Conservation (phyloP, 2,888 invertebrate genomes). For the Parnassius smintheus region DNA sequence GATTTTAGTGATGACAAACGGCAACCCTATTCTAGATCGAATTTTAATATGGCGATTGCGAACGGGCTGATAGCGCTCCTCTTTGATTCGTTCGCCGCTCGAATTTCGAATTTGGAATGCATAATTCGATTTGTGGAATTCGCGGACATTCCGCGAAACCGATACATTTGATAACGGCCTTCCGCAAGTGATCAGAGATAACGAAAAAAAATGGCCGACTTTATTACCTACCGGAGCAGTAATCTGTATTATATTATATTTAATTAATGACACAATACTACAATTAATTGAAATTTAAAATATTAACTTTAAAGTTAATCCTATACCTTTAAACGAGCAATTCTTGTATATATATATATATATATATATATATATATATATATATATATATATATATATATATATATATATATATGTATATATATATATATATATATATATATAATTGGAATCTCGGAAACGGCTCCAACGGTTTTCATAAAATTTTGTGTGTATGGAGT, state of each 20-base stretch:
- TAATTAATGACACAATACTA: too few relatives aligned
- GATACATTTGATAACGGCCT: slow-evolving; percentile 16
- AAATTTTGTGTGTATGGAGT: too few relatives aligned
- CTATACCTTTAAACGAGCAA: too few relatives aligned
- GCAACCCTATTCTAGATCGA: slow-evolving; percentile 58
- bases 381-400: too few relatives aligned
- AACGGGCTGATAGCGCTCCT: slow-evolving; percentile 59
- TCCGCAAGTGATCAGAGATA: slow-evolving; percentile 20
- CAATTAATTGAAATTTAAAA: too few relatives aligned
- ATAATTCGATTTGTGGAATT: slow-evolving; percentile 69
- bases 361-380: too few relatives aligned
- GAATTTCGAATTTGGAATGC: slow-evolving; percentile 70
- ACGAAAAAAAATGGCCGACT: slow-evolving; percentile 12
- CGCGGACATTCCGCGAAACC: slow-evolving; percentile 25
- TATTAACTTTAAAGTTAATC: too few relatives aligned
- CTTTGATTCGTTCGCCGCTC: slow-evolving; percentile 63
- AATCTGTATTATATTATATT: not conserved
- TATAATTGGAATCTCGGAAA: too few relatives aligned
- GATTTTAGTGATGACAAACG: slow-evolving; percentile 16
- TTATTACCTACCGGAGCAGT: not conserved
- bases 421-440: too few relatives aligned
- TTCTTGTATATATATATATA: too few relatives aligned
- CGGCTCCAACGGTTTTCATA: too few relatives aligned
- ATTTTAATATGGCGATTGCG: slow-evolving; percentile 78
- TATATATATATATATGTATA: too few relatives aligned